Conservation (phyloP, 2,888 invertebrate species). For the Dichetophora obliterata region DNA sequence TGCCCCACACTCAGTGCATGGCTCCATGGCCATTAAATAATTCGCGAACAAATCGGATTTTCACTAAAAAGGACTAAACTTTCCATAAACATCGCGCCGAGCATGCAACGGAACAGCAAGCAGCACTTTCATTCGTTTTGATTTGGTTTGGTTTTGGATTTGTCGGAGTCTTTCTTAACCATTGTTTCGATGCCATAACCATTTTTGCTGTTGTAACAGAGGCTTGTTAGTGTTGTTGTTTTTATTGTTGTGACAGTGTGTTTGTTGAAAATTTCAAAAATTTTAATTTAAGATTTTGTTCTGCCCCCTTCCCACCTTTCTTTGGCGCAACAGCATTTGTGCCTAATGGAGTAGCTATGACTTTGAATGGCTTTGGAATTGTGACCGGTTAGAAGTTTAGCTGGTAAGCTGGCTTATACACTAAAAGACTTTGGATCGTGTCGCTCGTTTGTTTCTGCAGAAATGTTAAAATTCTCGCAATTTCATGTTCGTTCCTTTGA, state of each 20-base stretch:
- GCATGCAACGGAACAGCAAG: not conserved
- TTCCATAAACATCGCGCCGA: slow-evolving; percentile 32
- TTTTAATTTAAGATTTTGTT: slow-evolving; percentile 70
- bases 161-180: slow-evolving; percentile 7
- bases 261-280: slow-evolving; percentile 66
- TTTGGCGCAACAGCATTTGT: slow-evolving; percentile 5
- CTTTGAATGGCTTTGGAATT: not conserved
- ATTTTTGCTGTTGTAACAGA: not conserved
- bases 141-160: not conserved
- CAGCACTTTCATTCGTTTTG: slow-evolving; percentile 10
- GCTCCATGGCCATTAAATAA: slow-evolving; percentile 25
- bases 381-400: slow-evolving; percentile 37
- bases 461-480: slow-evolving; percentile 70
- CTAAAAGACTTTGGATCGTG: slow-evolving; percentile 59
- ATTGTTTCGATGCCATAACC: slow-evolving; percentile 12
- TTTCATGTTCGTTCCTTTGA: slow-evolving; percentile 66
- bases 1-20: not conserved
- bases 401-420: slow-evolving; percentile 31
- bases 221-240: slow-evolving; percentile 19
- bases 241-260: slow-evolving; percentile 25
- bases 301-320: slow-evolving; percentile 57
- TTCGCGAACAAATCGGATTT: slow-evolving; percentile 35
- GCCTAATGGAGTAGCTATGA: slow-evolving; percentile 27
- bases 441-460: slow-evolving; percentile 70
- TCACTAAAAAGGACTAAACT: slow-evolving; percentile 34